Percentiles rank a stretch among this genome's conserved stretches.
These are phyloP conservation scores for Cercocebus atys DNA, from an alignment of 2,113 vertebrate species.

Conservation along the genomic window DNA sequence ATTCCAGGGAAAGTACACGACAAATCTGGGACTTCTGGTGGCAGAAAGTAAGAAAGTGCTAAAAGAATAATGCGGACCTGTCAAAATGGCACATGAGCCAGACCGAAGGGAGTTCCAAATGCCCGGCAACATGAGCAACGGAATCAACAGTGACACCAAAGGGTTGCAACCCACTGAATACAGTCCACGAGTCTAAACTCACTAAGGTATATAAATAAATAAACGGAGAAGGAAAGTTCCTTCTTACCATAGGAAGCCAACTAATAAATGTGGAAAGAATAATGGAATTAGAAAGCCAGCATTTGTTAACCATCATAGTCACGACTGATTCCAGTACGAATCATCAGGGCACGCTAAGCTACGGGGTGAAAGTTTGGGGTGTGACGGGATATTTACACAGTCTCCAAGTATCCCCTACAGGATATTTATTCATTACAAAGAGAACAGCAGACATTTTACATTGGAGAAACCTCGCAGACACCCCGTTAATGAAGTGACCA, in stretches of 20 bases:
- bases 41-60: background rate
- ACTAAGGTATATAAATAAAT: background rate
- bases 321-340: background rate
- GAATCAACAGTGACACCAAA: background rate
- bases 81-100: background rate
- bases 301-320: background rate
- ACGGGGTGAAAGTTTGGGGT: background rate
- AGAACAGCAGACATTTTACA: background rate
- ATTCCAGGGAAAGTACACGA: background rate
- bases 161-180: accelerated
- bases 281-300: background rate
- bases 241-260: background rate
- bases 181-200: background rate
- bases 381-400: background rate
- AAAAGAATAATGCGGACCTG: background rate
- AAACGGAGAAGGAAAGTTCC: background rate
- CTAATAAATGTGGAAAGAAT: background rate
- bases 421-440: background rate
- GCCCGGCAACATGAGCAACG: background rate
- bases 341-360: background rate
- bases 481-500: background rate
- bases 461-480: background rate
- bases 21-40: background rate
- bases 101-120: background rate
- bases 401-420: background rate